Evolutionary conservation across 2,797 vertebrate species (phyloP), one percentile per base, ranked within the genome.

Genomic region (Odontamblyopus rebecca): DNA sequence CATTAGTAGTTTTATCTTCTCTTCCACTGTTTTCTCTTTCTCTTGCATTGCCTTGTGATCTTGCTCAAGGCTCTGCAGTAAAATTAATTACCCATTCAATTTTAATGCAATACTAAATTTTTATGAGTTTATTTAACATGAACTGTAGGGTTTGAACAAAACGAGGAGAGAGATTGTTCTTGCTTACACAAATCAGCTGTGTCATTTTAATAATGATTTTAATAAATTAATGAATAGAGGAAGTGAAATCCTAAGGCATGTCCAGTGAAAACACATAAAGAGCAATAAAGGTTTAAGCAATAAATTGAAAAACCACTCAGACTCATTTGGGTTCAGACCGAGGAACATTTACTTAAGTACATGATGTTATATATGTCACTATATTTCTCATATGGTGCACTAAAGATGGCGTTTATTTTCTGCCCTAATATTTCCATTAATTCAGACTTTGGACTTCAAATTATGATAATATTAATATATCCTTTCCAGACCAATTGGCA

Each of bases 91-190:
- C 95, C 96, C 95, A 88, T 95, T 93, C 94, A 94, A 95, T 95
- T 96, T 98, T 96, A 98, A 98, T 98, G 95, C 95, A 97, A 97
- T 96, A 96, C 95, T 97, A 95, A 96, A 96, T 96, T 96, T 96
- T 97, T 95, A 97, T 96, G 95, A 95, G 95, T 95, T 98, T 97
- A 96, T 97, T 96, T 96, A 96, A 96, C 94, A 93, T 91, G 93
- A 95, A 95, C 94, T 93, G 94, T 88, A 92, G 95, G 93, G 91
- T 94, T 95, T 94, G 93, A 97, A 96, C 95, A 95, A 91, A 93
- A 91, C 73, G 71, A 70, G 63, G 74, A 81, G 81, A 70, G 81
- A 70, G 87, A 68, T 32, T 77, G 70, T 74, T 73, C 79, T 76
- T 76, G 92, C 93, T 92, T 92, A 95, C 94, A 95, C 95, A 97